Percentiles rank a stretch among this genome's conserved stretches.
phyloP scores from a whole-genome alignment of 2,888 invertebrate species.

The Eupithecia subumbrata region DNA sequence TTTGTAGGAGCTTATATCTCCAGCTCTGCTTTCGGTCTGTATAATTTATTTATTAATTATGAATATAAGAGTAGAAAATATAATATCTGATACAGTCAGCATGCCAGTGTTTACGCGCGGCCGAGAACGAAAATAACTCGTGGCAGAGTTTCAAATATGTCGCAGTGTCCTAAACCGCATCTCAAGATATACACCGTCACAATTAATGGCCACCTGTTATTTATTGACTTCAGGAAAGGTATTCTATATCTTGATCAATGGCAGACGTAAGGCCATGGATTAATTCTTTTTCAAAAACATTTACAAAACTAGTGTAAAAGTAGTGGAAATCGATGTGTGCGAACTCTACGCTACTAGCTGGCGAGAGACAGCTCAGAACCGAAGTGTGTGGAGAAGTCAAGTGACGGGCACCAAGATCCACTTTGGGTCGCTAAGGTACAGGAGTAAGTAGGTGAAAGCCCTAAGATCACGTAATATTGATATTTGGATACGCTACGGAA shows the following conservation, averaged over 20 bases:
- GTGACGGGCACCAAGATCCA: background rate
- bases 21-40: background rate
- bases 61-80: constrained; percentile 49
- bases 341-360: background rate
- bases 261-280: background rate
- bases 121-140: constrained; percentile 70
- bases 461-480: background rate
- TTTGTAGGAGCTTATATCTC: background rate
- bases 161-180: constrained; percentile 73
- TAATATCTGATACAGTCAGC: constrained; percentile 59
- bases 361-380: background rate
- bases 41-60: background rate
- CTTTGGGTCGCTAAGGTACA: background rate
- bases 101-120: constrained; percentile 73
- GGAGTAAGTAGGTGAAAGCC: background rate
- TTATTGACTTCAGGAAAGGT: constrained; percentile 13
- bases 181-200: constrained; percentile 63
- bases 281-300: background rate
- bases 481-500: background rate
- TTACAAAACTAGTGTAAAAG: background rate
- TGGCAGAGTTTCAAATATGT: constrained; percentile 84
- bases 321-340: background rate
- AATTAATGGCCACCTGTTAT: constrained; percentile 53
- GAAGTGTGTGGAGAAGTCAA: background rate
- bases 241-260: constrained; percentile 1